These are phyloP conservation scores for Drosophila orosa DNA, from an alignment of 1,140 invertebrate genomes.

Conservation along the genomic window DNA sequence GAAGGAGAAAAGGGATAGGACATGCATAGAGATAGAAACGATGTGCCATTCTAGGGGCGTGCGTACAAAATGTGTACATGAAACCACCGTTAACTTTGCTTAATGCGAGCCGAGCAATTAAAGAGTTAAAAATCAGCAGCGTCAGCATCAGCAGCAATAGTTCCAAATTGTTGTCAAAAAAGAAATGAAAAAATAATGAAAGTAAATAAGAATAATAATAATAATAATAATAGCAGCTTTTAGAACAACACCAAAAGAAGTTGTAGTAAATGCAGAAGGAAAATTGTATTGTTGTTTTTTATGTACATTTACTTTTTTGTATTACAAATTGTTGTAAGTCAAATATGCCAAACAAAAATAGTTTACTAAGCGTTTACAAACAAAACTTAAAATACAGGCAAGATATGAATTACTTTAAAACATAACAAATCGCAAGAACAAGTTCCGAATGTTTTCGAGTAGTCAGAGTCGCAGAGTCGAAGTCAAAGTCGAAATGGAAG, in stretches of 20 bases:
- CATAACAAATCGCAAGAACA: constrained; percentile 37
- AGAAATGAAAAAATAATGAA: neutral
- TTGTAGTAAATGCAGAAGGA: constrained; percentile 41
- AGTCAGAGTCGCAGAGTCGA: constrained; percentile 22
- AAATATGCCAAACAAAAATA: constrained; percentile 52
- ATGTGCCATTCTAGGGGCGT: constrained; percentile 34
- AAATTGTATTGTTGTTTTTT: constrained; percentile 59
- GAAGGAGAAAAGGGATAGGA: neutral
- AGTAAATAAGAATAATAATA: constrained; percentile 6
- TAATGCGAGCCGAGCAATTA: constrained; percentile 56
- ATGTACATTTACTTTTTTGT: constrained; percentile 55
- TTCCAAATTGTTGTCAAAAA: constrained; percentile 51
- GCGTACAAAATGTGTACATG: constrained; percentile 53
- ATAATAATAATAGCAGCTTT: constrained; percentile 49
- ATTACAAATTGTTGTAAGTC: constrained; percentile 46
- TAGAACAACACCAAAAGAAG: constrained; percentile 57
- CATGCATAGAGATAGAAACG: constrained; percentile 12
- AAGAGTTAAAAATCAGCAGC: constrained; percentile 33
- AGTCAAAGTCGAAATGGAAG: too few relatives aligned
- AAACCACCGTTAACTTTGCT: constrained; percentile 64
- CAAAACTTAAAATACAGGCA: constrained; percentile 44
- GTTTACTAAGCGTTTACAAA: constrained; percentile 48
- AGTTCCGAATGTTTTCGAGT: constrained; percentile 46
- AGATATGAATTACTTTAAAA: constrained; percentile 49
- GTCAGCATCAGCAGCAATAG: constrained; percentile 30